Percentiles rank a stretch among this genome's conserved stretches.
Evolutionary conservation across 1,140 invertebrate genomes (phyloP).

Genomic region (Drosophila setifemur): DNA sequence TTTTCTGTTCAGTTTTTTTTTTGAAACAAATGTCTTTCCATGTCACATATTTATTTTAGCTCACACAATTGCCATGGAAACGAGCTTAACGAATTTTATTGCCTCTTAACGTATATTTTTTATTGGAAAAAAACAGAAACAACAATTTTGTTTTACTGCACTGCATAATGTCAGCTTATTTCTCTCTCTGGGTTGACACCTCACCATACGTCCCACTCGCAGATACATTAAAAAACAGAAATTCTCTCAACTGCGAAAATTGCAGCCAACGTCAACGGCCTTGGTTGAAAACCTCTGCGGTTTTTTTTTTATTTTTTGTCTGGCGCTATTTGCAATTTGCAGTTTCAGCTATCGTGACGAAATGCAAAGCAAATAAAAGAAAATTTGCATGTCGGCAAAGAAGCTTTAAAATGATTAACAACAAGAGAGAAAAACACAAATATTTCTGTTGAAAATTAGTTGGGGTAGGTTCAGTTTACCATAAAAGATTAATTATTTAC

Average conservation of each 20-base stretch:
- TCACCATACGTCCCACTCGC: slow-evolving; percentile 5
- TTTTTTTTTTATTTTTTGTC: slow-evolving; percentile 29
- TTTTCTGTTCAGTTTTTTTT: too few relatives aligned
- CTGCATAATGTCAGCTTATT: neutral
- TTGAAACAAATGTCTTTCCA: too few relatives aligned
- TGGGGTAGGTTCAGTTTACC: neutral
- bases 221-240: too few relatives aligned
- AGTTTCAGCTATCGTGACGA: slow-evolving; percentile 53
- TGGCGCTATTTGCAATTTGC: slow-evolving; percentile 38
- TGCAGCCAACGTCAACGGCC: slow-evolving; percentile 38
- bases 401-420: neutral
- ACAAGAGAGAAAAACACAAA: slow-evolving; percentile 1
- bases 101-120: too few relatives aligned
- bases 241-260: slow-evolving; percentile 4
- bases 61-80: neutral
- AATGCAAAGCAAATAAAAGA: slow-evolving; percentile 28
- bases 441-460: slow-evolving; percentile 1
- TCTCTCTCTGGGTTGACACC: neutral
- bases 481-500: slow-evolving; percentile 5
- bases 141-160: slow-evolving; percentile 2
- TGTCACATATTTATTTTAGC: too few relatives aligned
- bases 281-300: slow-evolving; percentile 6
- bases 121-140: neutral
- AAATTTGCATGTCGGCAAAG: slow-evolving; percentile 29
- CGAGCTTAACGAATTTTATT: neutral